These are phyloP conservation scores for Camponotus pennsylvanicus DNA, from an alignment of 1,140 invertebrate genomes.

Conservation along the genomic window DNA sequence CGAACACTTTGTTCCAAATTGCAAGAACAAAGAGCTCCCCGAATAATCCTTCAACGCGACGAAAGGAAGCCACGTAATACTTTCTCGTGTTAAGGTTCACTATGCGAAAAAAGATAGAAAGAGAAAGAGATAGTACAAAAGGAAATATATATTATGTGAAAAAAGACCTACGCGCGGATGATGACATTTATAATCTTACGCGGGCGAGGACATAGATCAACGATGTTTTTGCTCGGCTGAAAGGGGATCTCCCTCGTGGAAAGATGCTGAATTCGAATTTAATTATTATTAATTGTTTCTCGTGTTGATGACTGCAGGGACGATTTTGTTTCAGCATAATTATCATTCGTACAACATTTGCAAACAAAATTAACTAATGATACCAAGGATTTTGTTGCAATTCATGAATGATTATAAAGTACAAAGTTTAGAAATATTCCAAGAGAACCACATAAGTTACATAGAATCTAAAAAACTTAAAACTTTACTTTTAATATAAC, in stretches of 20 bases:
- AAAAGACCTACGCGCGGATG: conserved; percentile 60
- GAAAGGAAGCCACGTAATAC: conserved; percentile 62
- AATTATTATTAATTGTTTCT: conserved; percentile 82
- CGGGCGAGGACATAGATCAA: conserved; percentile 77
- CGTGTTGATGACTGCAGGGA: conserved; percentile 36
- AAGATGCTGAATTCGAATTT: conserved; percentile 80
- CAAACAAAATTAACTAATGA: neutral
- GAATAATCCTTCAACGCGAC: neutral
- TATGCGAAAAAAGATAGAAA: conserved; percentile 52
- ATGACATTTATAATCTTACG: conserved; percentile 80
- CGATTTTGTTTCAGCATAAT: neutral
- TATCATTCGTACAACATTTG: neutral
- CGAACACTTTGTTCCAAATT: conserved; percentile 47
- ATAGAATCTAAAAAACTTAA: no score
- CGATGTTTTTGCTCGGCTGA: conserved; percentile 81
- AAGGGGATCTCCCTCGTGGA: conserved; percentile 70
- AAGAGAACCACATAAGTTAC: no score
- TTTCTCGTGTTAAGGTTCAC: conserved; percentile 66
- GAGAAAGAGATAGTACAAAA: conserved; percentile 65
- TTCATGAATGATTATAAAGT: neutral
- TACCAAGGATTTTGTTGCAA: neutral
- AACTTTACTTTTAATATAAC: no score
- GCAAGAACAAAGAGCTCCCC: conserved; percentile 67
- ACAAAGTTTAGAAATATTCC: neutral
- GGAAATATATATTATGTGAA: conserved; percentile 67